These are phyloP conservation scores for Scaptomyza polygonia DNA, from an alignment of 2,888 invertebrate genomes.

Conservation along the genomic window DNA sequence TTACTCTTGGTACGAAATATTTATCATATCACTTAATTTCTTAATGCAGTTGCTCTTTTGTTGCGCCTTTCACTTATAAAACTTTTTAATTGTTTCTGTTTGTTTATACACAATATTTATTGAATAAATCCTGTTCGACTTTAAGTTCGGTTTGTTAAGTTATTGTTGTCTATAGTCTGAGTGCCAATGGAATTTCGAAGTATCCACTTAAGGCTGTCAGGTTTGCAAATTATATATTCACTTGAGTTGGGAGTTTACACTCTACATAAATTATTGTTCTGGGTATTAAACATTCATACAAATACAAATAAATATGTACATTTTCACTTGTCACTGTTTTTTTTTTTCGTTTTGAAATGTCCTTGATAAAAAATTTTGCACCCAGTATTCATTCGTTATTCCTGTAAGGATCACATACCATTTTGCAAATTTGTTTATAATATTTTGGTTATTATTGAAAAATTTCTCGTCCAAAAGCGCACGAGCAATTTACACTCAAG, in stretches of 20 bases:
- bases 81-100: not conserved
- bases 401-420: slow-evolving; percentile 60
- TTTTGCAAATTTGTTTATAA: too few relatives aligned
- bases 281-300: not conserved
- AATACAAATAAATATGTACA: not conserved
- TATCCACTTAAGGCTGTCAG: slow-evolving; percentile 60
- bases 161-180: slow-evolving; percentile 35
- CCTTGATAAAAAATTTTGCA: too few relatives aligned
- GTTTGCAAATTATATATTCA: slow-evolving; percentile 63
- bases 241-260: slow-evolving; percentile 56
- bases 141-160: not conserved
- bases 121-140: not conserved
- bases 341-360: slow-evolving; percentile 13
- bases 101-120: not conserved
- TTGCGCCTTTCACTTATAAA: not conserved
- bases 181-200: slow-evolving; percentile 60
- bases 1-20: not conserved
- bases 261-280: slow-evolving; percentile 35
- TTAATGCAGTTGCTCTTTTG: too few relatives aligned
- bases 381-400: slow-evolving; percentile 29
- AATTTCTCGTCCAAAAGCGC: slow-evolving; percentile 73
- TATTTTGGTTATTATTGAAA: slow-evolving; percentile 45
- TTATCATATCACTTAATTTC: too few relatives aligned
- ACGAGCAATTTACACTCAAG: slow-evolving; percentile 79
- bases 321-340: slow-evolving; percentile 18